Evolutionary conservation across 1,140 invertebrate species (phyloP).

Genomic region (Drosophila ananassae): DNA sequence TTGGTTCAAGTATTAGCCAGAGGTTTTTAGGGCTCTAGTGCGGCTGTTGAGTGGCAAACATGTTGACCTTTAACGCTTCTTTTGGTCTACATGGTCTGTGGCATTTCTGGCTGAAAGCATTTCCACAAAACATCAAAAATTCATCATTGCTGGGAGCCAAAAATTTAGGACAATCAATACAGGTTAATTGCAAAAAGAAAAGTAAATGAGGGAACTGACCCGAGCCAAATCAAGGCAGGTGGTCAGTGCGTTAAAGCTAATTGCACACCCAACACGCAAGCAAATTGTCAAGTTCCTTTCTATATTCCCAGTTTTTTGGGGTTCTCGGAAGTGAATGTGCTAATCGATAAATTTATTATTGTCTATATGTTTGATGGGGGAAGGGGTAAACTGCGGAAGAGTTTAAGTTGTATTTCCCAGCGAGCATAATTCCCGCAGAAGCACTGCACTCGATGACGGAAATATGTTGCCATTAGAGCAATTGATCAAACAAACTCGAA

Average conservation of each 20-base stretch:
- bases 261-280: constrained; percentile 66
- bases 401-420: not conserved
- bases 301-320: constrained; percentile 23
- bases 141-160: constrained; percentile 18
- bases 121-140: constrained; percentile 29
- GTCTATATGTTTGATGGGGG: constrained; percentile 30
- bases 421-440: constrained; percentile 52
- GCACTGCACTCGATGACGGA: constrained; percentile 31
- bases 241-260: constrained; percentile 55
- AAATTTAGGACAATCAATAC: constrained; percentile 80
- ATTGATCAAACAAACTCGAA: constrained; percentile 78
- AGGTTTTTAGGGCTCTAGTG: constrained; percentile 24
- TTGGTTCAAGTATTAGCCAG: not conserved
- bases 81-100: constrained; percentile 31
- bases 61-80: constrained; percentile 67
- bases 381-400: not conserved
- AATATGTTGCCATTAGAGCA: constrained; percentile 52
- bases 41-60: constrained; percentile 25
- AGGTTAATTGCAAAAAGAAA: constrained; percentile 66
- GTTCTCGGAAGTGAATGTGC: constrained; percentile 40
- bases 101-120: constrained; percentile 56
- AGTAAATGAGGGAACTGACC: constrained; percentile 21
- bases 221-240: constrained; percentile 67
- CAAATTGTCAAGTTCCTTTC: constrained; percentile 60
- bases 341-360: constrained; percentile 74